Evolutionary conservation across 2,113 vertebrate species (phyloP), one percentile per base, ranked within the genome.

Genomic region (Lepus europaeus): DNA sequence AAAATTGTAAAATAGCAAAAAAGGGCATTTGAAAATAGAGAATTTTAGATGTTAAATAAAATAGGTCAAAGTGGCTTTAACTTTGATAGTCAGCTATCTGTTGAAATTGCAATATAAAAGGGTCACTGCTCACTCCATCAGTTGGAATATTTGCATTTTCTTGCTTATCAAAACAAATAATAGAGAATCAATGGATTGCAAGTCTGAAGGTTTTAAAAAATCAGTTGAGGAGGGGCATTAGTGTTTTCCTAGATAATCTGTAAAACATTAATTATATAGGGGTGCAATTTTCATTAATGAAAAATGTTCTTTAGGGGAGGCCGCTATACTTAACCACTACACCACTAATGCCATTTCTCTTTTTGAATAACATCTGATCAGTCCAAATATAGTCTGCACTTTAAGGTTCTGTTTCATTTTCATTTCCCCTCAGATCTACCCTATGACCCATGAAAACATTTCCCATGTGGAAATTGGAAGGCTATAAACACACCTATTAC

Each of bases 41-140:
- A 83, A 78, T 98, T 97, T 9, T 63, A 95, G 94, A 78, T 94
- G 61, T 95, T 97, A 97, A 98, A 97, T 97, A 98, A 96, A 97
- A 97, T 96, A 33, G 98, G 98, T 95, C 97, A 97, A 98, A 98
- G 96, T 98, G 92, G 97, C 96, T 98, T 97, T 97, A 97, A 97
- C 73, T 91, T 87, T 92, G 85, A 96, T 95, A 94, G 85, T 89
- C 96, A 97, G 95, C 97, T 97, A 96, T 92, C 27, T 94, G 92
- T 97, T 96, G 90, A 94, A 98, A 98, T 92, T 97, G 97, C 95
- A 96, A 83, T 98, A 98, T 39, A 98, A 98, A 97, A 97, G 97
- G 97, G 81, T 96, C 93, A 93, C 85, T 97, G 76, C 95, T 76
- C 89, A 36, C 93, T 93, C 93, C 36, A 25, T 92, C 73, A 78